Percentiles rank a stretch among this genome's conserved stretches.
These are phyloP conservation scores for Actinopyga echinites DNA, from an alignment of 53 echinoderm and acorn worm genomes.

Conservation along the genomic window DNA sequence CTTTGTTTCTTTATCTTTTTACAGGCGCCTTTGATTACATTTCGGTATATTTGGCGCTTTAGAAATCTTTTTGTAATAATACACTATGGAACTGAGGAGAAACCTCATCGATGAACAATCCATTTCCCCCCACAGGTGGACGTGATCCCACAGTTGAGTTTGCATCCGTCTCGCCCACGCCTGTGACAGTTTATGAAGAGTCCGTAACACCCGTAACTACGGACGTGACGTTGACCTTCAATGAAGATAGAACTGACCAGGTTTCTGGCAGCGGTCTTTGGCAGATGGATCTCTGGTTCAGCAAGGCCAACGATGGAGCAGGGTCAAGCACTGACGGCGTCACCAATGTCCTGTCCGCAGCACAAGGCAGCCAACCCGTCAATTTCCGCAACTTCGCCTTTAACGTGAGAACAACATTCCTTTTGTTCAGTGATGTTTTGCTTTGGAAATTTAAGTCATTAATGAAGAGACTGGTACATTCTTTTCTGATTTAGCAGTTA, in stretches of 20 bases:
- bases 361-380: slow-evolving; percentile 3
- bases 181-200: slow-evolving; percentile 27
- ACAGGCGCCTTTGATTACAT: too few relatives aligned
- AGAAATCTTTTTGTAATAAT: too few relatives aligned
- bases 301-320: slow-evolving; percentile 60
- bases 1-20: too few relatives aligned
- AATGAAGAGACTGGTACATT: too few relatives aligned
- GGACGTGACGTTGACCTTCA: slow-evolving; percentile 3
- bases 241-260: slow-evolving; percentile 34
- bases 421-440: too few relatives aligned
- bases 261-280: slow-evolving; percentile 61
- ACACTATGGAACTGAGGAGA: too few relatives aligned
- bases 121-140: background rate
- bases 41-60: too few relatives aligned
- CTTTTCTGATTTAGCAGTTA: too few relatives aligned
- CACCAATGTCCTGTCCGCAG: background rate
- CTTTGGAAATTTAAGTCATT: too few relatives aligned
- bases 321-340: slow-evolving; percentile 42
- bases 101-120: too few relatives aligned
- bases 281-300: slow-evolving; percentile 64
- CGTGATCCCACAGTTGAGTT: slow-evolving; percentile 28
- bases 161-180: background rate
- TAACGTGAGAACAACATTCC: background rate
- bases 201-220: slow-evolving; percentile 3
- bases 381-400: slow-evolving; percentile 17